Conservation (phyloP, 2,888 invertebrate genomes). For the Rhogogaster chlorosoma region DNA sequence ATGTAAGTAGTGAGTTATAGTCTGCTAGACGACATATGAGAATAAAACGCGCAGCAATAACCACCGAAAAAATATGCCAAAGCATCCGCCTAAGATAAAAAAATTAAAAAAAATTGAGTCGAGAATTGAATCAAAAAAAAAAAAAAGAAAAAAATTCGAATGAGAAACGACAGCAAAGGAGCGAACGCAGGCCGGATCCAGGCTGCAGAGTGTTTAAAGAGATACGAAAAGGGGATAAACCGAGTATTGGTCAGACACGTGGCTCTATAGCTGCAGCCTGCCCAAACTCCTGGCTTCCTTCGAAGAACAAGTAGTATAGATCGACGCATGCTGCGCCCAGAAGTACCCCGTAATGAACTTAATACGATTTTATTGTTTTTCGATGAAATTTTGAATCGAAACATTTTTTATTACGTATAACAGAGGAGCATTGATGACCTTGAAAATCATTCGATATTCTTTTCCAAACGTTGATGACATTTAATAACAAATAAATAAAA, state of each 20-base stretch:
- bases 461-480: no score
- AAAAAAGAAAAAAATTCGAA: no score
- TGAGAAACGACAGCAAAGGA: background rate
- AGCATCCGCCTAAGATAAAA: background rate
- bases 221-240: slow-evolving; percentile 9
- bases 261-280: background rate
- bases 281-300: background rate
- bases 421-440: background rate
- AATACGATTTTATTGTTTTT: background rate
- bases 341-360: background rate
- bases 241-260: slow-evolving; percentile 14
- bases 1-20: background rate
- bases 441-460: no score
- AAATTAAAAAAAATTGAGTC: no score
- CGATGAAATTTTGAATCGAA: background rate
- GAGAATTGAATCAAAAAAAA: no score
- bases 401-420: background rate
- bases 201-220: background rate
- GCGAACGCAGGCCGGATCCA: background rate
- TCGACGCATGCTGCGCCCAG: background rate
- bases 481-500: background rate
- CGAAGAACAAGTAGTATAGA: background rate
- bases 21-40: background rate
- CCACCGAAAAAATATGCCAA: background rate
- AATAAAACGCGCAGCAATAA: no score